Evolutionary conservation across 2,888 invertebrate species (phyloP), one percentile per base, ranked within the genome.

Genomic region (Aleiodes testaceus): DNA sequence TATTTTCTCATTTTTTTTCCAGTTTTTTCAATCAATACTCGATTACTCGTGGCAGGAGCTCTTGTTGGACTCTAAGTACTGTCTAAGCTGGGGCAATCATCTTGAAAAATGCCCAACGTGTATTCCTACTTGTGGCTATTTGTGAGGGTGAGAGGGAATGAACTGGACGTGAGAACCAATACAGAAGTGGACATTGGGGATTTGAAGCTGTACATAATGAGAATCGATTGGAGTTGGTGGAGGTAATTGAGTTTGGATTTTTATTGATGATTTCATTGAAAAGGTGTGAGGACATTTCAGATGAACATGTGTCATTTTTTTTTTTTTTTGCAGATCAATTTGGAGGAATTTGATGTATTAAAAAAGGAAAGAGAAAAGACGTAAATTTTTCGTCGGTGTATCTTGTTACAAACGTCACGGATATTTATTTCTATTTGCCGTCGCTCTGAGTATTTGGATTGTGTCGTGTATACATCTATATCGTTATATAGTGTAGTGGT

Each of bases 391-490:
- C 59, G 36, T 42, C 36, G n/a, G 16, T 42, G 44, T 45, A 45
- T 63, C 44, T 45, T 45, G 20, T 45, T 44, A 45, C 45, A 47
- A 63, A 14, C 22, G 26, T 45, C 47, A 45, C 4, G 47, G 22
- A 20, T 45, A 63, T 72, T 69, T 66, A 66, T 63, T 66, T 63
- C 69, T 69, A 64, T 69, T 72, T 72, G 66, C 64, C 47, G 45
- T 66, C 49, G 16, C 65, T 44, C 50, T 61, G 44, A 6, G 30
- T 22, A 18, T 45, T 44, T 63, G 11, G 63, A 45, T 36, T 36
- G 36, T 36, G 36, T 11, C 7, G 36, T 36, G 36, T 7, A 26
- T 26, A 45, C 44, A 63, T 59, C 36, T 59, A 36, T 36, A 59
- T 59, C 11, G 59, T 26, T 59, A 42, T 59, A 59, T 59, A 53